Percentiles rank a stretch among this genome's conserved stretches.
Evolutionary conservation across 2,113 vertebrate species (phyloP).

Genomic region (Nothocercus nigrocapillus): DNA sequence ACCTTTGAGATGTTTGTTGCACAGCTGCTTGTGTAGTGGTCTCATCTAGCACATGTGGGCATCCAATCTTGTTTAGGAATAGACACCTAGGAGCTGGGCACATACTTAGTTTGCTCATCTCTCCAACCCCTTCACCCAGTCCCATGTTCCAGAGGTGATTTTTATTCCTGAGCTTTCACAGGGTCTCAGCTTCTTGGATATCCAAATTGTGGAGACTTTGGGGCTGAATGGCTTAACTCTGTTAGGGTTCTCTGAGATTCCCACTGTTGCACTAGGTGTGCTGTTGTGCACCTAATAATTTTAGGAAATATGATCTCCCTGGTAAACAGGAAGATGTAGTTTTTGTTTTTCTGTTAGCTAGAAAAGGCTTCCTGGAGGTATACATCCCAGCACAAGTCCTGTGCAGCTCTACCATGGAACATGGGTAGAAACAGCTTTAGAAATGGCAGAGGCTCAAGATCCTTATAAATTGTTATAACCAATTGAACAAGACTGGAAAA

Average conservation of each 20-base stretch:
- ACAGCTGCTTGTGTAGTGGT: background rate
- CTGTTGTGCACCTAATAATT: background rate
- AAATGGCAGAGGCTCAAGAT: background rate
- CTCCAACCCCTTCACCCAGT: background rate
- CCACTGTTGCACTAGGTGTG: background rate
- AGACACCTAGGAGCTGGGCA: background rate
- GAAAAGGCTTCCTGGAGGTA: background rate
- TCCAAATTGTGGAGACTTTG: background rate
- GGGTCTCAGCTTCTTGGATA: background rate
- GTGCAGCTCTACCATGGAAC: background rate
- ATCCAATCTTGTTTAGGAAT: background rate
- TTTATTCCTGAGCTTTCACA: background rate
- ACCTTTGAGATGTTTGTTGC: background rate
- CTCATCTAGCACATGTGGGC: background rate
- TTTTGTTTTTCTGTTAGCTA: background rate
- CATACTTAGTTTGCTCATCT: background rate
- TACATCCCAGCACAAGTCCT: background rate
- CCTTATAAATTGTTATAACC: background rate
- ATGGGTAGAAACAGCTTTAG: background rate
- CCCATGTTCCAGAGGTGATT: background rate
- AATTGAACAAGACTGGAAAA: background rate
- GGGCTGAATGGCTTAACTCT: background rate
- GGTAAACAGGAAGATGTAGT: background rate
- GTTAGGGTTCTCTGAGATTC: background rate
- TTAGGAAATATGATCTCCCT: background rate